A percentile compares a stretch with the other conserved stretches of the same genome.
These are phyloP conservation scores for Lapara coniferarum DNA, from an alignment of 2,888 invertebrate genomes.

Conservation along the genomic window DNA sequence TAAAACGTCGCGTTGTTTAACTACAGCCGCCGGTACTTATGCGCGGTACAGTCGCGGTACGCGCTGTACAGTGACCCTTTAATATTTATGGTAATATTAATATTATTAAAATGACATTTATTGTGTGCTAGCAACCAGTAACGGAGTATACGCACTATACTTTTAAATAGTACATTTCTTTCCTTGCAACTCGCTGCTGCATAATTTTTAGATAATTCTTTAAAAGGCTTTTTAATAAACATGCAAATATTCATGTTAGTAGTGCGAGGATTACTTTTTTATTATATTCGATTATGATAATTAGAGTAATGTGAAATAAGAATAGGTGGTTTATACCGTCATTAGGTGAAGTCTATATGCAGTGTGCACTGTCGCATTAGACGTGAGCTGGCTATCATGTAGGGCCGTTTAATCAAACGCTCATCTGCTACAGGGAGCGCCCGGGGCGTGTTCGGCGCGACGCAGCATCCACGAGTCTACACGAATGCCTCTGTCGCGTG, in stretches of 20 bases:
- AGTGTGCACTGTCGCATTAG: slow-evolving; percentile 41
- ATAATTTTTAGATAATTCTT: background rate
- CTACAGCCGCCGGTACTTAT: slow-evolving; percentile 48
- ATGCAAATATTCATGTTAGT: background rate
- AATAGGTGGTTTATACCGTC: slow-evolving; percentile 37
- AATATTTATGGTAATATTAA: slow-evolving; percentile 58
- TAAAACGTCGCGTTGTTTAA: slow-evolving; percentile 56
- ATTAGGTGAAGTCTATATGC: slow-evolving; percentile 25
- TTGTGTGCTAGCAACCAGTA: slow-evolving; percentile 34
- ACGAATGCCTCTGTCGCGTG: slow-evolving; percentile 76
- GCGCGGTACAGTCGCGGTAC: slow-evolving; percentile 49
- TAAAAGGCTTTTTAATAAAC: slow-evolving; percentile 8
- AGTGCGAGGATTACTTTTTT: background rate
- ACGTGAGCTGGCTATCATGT: slow-evolving; percentile 49
- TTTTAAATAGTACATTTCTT: background rate
- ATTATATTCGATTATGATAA: slow-evolving; percentile 6
- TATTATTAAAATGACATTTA: slow-evolving; percentile 59
- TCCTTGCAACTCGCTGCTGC: background rate
- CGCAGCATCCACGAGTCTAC: slow-evolving; percentile 42
- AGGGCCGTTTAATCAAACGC: slow-evolving; percentile 60
- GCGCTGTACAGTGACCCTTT: slow-evolving; percentile 52
- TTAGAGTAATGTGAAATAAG: slow-evolving; percentile 2
- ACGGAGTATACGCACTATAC: background rate
- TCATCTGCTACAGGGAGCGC: slow-evolving; percentile 41
- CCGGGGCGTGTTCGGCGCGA: slow-evolving; percentile 48